A percentile compares a stretch with the other conserved stretches of the same genome.
phyloP scores from a whole-genome alignment of 1,140 invertebrate genomes.

The Tetramorium simillimum region DNA sequence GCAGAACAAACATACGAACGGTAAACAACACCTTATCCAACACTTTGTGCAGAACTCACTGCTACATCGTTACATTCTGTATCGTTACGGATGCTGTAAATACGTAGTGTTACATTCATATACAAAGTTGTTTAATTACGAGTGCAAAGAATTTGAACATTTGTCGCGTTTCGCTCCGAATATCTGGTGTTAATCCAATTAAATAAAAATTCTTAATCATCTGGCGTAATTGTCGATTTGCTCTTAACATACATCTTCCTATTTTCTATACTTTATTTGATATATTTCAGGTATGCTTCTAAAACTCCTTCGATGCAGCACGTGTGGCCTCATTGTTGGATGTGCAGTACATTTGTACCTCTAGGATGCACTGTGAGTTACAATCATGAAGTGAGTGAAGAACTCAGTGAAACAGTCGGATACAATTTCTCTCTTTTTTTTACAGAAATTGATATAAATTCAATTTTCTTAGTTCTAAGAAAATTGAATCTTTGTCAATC shows the following conservation, averaged over 20 bases:
- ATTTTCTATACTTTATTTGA: neutral
- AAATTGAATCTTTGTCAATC: neutral
- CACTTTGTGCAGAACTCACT: too few species aligned
- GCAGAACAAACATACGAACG: too few species aligned
- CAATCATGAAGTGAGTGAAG: neutral
- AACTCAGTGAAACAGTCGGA: neutral
- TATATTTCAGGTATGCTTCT: slow-evolving; percentile 9
- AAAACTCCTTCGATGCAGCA: slow-evolving; percentile 11
- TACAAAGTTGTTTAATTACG: neutral
- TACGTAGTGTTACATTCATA: neutral
- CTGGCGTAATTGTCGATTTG: neutral
- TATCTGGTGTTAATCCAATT: neutral
- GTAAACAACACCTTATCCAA: too few species aligned
- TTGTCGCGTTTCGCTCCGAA: neutral
- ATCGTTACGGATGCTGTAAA: too few species aligned
- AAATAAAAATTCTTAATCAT: slow-evolving; percentile 17
- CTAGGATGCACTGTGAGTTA: slow-evolving; percentile 35
- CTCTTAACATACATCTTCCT: neutral
- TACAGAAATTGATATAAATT: neutral
- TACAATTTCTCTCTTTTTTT: neutral
- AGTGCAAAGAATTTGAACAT: slow-evolving; percentile 40
- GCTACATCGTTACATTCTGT: too few species aligned
- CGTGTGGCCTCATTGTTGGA: slow-evolving; percentile 41
- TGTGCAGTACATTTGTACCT: slow-evolving; percentile 29
- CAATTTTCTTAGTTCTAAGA: neutral